Evolutionary conservation across 2,113 vertebrate genomes (phyloP).

Genomic region (Petaurus breviceps): DNA sequence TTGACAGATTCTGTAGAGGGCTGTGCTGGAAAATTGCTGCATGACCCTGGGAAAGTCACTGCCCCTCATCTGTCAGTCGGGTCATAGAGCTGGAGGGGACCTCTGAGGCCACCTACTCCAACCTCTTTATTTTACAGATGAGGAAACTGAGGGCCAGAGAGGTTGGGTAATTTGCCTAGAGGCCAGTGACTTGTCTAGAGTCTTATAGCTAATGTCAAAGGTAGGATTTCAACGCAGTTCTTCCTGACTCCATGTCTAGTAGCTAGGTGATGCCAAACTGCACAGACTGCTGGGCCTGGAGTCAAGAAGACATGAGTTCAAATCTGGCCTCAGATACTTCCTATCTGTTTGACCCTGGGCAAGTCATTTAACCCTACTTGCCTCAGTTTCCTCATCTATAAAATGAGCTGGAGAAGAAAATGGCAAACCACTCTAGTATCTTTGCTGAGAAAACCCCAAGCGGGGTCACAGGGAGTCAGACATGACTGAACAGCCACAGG

Average conservation of each 20-base stretch:
- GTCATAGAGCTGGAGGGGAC: not conserved
- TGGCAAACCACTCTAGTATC: not conserved
- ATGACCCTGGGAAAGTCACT: not conserved
- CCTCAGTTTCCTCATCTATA: not conserved
- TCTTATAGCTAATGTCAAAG: not conserved
- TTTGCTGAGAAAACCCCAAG: not conserved
- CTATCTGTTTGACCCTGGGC: not conserved
- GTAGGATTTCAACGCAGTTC: not conserved
- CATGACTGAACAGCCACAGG: not conserved
- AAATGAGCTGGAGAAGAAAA: not conserved
- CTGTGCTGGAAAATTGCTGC: not conserved
- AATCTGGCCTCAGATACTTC: not conserved
- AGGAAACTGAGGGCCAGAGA: not conserved
- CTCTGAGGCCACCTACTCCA: not conserved
- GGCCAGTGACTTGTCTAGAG: not conserved
- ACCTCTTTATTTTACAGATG: not conserved
- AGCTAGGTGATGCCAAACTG: not conserved
- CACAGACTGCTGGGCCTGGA: not conserved
- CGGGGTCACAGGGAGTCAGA: not conserved
- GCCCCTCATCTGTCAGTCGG: not conserved
- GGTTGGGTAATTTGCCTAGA: not conserved
- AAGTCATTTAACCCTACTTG: not conserved
- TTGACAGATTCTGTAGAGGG: too few species aligned
- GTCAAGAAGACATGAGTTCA: not conserved
- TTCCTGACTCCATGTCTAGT: not conserved